phyloP scores from a whole-genome alignment of 2,888 invertebrate species.

The Hypselothyrea guttata region DNA sequence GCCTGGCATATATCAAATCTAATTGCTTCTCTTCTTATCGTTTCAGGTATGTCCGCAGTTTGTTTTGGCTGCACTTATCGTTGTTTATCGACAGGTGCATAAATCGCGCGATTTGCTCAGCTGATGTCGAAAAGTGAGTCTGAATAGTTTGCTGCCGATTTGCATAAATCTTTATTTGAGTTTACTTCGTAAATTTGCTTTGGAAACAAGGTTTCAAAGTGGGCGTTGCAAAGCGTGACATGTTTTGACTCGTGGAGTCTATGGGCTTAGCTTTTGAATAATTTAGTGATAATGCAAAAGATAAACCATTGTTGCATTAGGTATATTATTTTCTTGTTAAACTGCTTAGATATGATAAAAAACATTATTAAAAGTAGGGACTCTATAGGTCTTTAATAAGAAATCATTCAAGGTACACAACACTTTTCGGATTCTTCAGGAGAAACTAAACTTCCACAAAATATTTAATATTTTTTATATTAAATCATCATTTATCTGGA shows the following conservation, averaged over 20 bases:
- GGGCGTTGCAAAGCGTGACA: conserved; percentile 52
- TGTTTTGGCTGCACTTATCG: no score
- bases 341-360: no score
- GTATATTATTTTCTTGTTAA: no score
- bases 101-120: conserved; percentile 46
- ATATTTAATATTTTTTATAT: no score
- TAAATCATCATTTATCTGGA: no score
- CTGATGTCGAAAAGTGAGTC: conserved; percentile 55
- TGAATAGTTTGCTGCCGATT: conserved; percentile 65
- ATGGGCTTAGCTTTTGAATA: conserved; percentile 7
- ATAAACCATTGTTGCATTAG: no score
- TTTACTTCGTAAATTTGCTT: conserved; percentile 35
- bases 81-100: conserved; percentile 39
- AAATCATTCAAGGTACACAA: neutral
- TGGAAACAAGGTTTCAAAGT: conserved; percentile 31
- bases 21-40: conserved; percentile 51
- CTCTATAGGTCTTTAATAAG: neutral
- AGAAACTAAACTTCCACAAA: no score
- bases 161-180: conserved; percentile 62
- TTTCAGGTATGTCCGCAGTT: conserved; percentile 57
- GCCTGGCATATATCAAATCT: conserved; percentile 27
- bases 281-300: conserved; percentile 15
- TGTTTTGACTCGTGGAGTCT: conserved; percentile 28
- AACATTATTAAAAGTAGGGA: neutral
- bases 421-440: no score